Evolutionary conservation across 2,888 invertebrate species (phyloP).

Genomic region (Eristalis pertinax): DNA sequence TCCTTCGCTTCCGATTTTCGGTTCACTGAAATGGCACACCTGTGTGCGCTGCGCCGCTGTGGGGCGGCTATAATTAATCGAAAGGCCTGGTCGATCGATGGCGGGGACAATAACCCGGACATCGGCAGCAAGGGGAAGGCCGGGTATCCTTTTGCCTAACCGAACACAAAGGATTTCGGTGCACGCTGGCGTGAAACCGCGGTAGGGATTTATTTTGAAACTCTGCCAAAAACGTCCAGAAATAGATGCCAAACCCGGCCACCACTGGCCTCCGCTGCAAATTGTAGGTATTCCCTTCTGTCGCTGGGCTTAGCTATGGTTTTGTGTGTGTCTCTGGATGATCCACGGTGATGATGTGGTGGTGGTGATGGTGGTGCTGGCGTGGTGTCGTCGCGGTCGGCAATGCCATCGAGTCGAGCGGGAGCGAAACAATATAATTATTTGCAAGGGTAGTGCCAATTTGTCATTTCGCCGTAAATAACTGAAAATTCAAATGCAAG

Average conservation of each 20-base stretch:
- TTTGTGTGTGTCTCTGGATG: neutral
- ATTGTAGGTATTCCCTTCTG: too few relatives aligned
- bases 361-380: neutral
- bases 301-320: too few relatives aligned
- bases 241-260: slow-evolving; percentile 42
- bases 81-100: neutral
- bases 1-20: slow-evolving; percentile 40
- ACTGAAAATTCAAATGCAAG: slow-evolving; percentile 50
- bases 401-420: neutral
- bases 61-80: slow-evolving; percentile 51
- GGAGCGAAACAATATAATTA: slow-evolving; percentile 67
- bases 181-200: slow-evolving; percentile 61
- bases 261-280: neutral
- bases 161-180: slow-evolving; percentile 52
- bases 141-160: neutral
- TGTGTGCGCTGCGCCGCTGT: slow-evolving; percentile 21
- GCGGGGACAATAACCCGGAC: neutral
- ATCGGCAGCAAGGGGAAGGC: neutral
- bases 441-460: slow-evolving; percentile 67
- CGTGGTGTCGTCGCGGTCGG: neutral
- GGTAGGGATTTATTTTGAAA: slow-evolving; percentile 67
- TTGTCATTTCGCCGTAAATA: slow-evolving; percentile 68
- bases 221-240: slow-evolving; percentile 64
- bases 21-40: slow-evolving; percentile 48
- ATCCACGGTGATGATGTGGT: neutral